Base-by-base conservation (phyloP, 2,113 vertebrate species). In the Lycaon pictus region DNA sequence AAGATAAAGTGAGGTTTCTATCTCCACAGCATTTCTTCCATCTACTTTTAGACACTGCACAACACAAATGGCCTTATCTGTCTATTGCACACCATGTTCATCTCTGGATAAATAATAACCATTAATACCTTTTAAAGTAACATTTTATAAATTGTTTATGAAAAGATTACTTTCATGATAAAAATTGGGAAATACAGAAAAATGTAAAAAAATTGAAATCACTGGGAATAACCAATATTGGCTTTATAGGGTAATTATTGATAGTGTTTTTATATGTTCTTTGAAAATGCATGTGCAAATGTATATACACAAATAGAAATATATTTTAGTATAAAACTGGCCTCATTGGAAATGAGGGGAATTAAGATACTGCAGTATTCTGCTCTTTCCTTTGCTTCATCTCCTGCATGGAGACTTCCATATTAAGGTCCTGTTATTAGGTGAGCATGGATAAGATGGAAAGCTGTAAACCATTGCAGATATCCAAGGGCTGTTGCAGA, bases 171-270 rank as follows among this genome's bases (percentile, higher is more conserved):
- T 60, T 92, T 86, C 7, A n/a, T 82, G 62, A 63, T 92, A 69
- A 95, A 79, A 95, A 55, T 19, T 29, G n/a, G 22, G 37, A 96
- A 95, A n/a, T 43, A 79, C 19, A 72, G 53, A 72, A 95, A 95
- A 95, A 25, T 63, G 0, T 72, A 22, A 95, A 88, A 11, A 63
- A 89, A 86, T 72, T 60, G 77, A 87, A 62, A 56, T 86, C 56
- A 92, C 63, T 67, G 11, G 16, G 10, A 80, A 56, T 87, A 82
- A 77, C 3, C 19, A 82, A 2, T 69, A 85, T 48, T 65, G 48
- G 35, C 9, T 58, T 53, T 91, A 95, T 60, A 60, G 55, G 71
- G 23, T 91, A 51, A 80, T 94, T 95, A 56, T 63, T 63, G 5
- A 17, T n/a, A 43, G 23, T 88, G 16, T 37, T 81, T 90, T 35